Base-by-base conservation (phyloP, 1,140 invertebrate genomes). In the Trachelipus rathkii region DNA sequence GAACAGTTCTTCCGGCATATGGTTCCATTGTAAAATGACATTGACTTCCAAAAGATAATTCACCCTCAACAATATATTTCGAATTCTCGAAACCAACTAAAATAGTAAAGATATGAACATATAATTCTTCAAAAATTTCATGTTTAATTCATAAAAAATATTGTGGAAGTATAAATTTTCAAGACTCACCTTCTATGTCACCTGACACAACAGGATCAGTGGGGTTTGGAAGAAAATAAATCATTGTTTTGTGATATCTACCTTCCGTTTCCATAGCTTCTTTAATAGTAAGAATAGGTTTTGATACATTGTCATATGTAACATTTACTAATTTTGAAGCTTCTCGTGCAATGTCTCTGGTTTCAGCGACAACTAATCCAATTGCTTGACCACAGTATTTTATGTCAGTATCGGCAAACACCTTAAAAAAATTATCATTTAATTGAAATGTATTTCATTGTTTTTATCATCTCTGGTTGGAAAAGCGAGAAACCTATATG, bases 381-480 rank as follows among this genome's bases (percentile, higher is more conserved):
- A 87, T 43, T 11, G 86, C 75, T 73, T 87, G 86, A 0, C 86
- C 86, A 71, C 90, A 90, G 82, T 89, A 91, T 2, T 84, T 43
- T 0, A 93, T 86, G 68, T 87, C 83, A 3, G 85, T 83, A 50
- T 85, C 84, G 4, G 82, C 86, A 71, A 90, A 88, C 24, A 87
- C 78, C 85, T 86, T 44, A 0, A 13, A 50, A 71, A 82, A 33
- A 33, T 33, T 33, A 33, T 33, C 33, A 33, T 1, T 33, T 33
- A 33, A 33, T 3, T 33, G 6, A 33, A 33, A 33, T 33, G 1
- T 33, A 33, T 33, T 33, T 33, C 33, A 33, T 33, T n/a, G 6
- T 33, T 33, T 33, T 33, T 33, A 33, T 33, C 33, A 3, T 6
- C 33, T 33, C 33, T 33, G 33, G 33, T 33, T 1, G 6, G n/a